Evolutionary conservation across 2,113 vertebrate species (phyloP).

Genomic region (Erpornis zantholeuca): DNA sequence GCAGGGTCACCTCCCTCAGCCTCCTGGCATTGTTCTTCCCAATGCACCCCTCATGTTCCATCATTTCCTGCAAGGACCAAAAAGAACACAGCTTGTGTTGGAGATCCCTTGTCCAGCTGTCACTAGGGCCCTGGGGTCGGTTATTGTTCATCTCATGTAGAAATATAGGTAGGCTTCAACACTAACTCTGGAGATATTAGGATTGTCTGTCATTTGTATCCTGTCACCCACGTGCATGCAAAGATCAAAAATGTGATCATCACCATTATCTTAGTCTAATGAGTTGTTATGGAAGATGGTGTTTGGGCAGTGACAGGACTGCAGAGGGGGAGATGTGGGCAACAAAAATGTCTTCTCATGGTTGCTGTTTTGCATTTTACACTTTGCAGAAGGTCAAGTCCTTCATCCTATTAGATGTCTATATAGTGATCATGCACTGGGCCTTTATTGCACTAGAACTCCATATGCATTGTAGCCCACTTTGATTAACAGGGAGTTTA

Average conservation of each 20-base stretch:
- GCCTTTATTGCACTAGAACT: neutral
- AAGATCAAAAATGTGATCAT: neutral
- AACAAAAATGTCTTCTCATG: neutral
- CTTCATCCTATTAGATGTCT: neutral
- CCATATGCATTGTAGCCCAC: neutral
- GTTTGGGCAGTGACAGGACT: neutral
- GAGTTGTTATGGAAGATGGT: neutral
- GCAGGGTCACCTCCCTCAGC: neutral
- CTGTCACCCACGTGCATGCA: neutral
- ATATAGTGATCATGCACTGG: neutral
- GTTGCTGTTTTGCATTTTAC: neutral
- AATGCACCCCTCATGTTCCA: neutral
- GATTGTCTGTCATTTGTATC: neutral
- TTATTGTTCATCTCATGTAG: neutral
- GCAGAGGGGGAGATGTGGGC: neutral
- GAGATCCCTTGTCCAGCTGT: neutral
- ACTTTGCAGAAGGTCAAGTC: neutral
- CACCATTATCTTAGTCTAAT: neutral
- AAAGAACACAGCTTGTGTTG: neutral
- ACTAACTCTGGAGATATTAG: neutral
- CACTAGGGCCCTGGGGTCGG: accelerated
- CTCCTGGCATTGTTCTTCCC: neutral
- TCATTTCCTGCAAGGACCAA: neutral
- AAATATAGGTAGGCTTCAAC: neutral
- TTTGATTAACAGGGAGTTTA: neutral